A percentile compares a stretch with the other conserved stretches of the same genome.
phyloP scores from a whole-genome alignment of 2,113 vertebrate genomes.

The Passer domesticus region DNA sequence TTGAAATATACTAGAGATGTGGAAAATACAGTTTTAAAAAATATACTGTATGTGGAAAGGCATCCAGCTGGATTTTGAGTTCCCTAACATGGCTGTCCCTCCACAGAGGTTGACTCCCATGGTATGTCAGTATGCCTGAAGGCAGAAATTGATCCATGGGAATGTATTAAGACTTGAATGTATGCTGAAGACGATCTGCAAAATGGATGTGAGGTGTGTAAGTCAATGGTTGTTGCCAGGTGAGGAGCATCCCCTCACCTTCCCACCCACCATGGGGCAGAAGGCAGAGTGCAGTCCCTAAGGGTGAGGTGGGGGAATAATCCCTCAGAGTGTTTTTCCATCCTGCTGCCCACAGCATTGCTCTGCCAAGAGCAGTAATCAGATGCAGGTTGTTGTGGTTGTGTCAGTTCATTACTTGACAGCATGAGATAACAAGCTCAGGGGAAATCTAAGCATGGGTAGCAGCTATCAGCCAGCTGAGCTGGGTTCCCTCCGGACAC shows the following conservation, averaged over 20 bases:
- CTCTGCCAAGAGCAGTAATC: not conserved
- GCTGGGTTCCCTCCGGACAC: not conserved
- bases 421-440: not conserved
- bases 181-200: not conserved
- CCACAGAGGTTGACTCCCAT: not conserved
- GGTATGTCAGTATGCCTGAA: not conserved
- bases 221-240: not conserved
- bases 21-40: not conserved
- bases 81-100: not conserved
- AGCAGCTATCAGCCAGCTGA: not conserved
- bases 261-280: not conserved
- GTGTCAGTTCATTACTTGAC: not conserved
- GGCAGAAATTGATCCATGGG: not conserved
- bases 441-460: not conserved
- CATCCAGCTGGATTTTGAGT: not conserved
- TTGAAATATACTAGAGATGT: not conserved
- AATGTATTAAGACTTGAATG: not conserved
- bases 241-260: not conserved
- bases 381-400: not conserved
- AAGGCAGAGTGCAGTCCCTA: not conserved
- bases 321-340: fast-evolving
- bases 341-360: not conserved
- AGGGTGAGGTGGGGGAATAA: not conserved
- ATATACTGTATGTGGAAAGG: not conserved
- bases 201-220: not conserved